Conservation (phyloP, 2,888 invertebrate genomes). For the Pteria penguin region DNA sequence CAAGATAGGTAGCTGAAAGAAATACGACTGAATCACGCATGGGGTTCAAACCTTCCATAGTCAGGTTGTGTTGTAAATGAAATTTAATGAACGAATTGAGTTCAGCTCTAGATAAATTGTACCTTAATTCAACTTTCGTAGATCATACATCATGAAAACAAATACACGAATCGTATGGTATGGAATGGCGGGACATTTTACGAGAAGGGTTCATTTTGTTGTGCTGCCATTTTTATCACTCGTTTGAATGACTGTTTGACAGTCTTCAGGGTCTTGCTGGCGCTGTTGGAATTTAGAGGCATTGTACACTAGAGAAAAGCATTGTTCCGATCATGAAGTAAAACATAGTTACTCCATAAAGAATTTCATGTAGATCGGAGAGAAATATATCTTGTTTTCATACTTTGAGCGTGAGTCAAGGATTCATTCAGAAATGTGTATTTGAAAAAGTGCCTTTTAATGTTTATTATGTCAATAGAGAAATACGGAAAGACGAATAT, state of each 20-base stretch:
- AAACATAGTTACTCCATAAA: not conserved
- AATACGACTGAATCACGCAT: slow-evolving; percentile 35
- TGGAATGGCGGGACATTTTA: slow-evolving; percentile 32
- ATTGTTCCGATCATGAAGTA: not conserved
- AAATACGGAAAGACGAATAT: too few relatives aligned
- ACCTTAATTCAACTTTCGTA: slow-evolving; percentile 36
- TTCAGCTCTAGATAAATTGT: slow-evolving; percentile 36
- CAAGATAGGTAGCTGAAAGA: slow-evolving; percentile 27
- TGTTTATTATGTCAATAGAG: too few relatives aligned
- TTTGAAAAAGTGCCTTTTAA: too few relatives aligned
- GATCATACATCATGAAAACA: slow-evolving; percentile 27
- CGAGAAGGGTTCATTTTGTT: slow-evolving; percentile 17
- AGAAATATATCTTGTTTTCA: slow-evolving; percentile 20
- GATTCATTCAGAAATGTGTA: too few relatives aligned
- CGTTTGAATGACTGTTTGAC: slow-evolving; percentile 20
- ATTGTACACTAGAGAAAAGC: not conserved
- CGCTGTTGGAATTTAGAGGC: slow-evolving; percentile 17
- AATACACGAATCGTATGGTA: slow-evolving; percentile 27
- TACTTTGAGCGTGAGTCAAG: slow-evolving; percentile 24
- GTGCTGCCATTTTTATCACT: slow-evolving; percentile 20
- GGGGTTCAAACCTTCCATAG: slow-evolving; percentile 28
- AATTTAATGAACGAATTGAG: slow-evolving; percentile 48
- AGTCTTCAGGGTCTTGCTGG: slow-evolving; percentile 15
- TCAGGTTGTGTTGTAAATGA: slow-evolving; percentile 38
- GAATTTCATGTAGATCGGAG: not conserved